Evolutionary conservation across 1,140 invertebrate species (phyloP), one percentile per base, ranked within the genome.

Genomic region (Drosophila quadrilineata): DNA sequence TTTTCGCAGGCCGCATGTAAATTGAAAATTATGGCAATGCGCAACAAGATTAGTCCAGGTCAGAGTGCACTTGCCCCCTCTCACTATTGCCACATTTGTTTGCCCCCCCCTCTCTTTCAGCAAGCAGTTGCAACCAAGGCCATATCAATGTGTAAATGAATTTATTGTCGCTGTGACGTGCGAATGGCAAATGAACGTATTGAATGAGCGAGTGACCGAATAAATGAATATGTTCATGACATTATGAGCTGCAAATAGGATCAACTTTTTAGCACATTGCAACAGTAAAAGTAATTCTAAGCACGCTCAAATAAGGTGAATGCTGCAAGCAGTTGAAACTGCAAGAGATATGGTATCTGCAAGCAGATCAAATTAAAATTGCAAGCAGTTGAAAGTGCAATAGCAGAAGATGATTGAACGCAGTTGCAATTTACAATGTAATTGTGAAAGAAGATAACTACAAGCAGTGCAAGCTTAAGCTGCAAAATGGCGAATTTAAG

Each of bases 21-120:
- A 85, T 85, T 85, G 79, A 85, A 85, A 85, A 85, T 85, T 85
- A 85, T 85, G 80, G 79, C 74, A 85, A 85, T 86, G 79, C 79
- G 79, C 79, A 85, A 86, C 74, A 85, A 85, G 79, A 85, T 85
- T 85, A 85, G 79, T 66, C 49, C 79, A 28, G 71, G 65, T 63
- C 59, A 49, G 49, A 21, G 10, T 40, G 63, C 63, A 72, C 14
- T 22, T 36, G 6, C 31, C 28, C 53, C 21, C n/a, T 2, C 24
- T 40, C 40, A 21, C 6, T n/a, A n/a, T n/a, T n/a, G n/a, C n/a
- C n/a, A 8, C 29, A 45, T 45, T 33, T 19, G 0, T 31, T n/a
- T 16, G 1, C 33, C 29, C 46, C 6, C 17, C 33, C 36, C 35
- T 8, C 12, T 9, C 21, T 43, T 33, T 5, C 12, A 3, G 3